Evolutionary conservation across 2,797 vertebrate genomes (phyloP).

Genomic region (Myotis findleyi): DNA sequence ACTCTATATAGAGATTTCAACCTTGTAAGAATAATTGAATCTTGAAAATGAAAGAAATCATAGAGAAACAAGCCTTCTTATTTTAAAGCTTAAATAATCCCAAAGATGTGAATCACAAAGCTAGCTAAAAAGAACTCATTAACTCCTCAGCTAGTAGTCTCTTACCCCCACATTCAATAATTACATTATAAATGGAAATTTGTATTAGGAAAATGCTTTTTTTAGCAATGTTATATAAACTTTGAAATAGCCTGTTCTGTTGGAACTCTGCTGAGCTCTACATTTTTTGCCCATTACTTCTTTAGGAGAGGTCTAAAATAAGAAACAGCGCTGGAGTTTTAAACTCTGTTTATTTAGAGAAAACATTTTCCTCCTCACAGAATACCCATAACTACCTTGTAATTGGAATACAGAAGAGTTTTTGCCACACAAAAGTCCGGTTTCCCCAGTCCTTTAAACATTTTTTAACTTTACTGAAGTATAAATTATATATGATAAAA

Average conservation of each 20-base stretch:
- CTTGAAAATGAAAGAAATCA: constrained; percentile 51
- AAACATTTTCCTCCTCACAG: constrained; percentile 62
- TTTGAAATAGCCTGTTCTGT: constrained; percentile 66
- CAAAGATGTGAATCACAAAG: constrained; percentile 45
- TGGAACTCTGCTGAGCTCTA: constrained; percentile 67
- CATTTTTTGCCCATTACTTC: constrained; percentile 75
- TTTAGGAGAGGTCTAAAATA: constrained; percentile 75
- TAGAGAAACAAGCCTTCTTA: constrained; percentile 22
- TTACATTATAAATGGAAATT: constrained; percentile 71
- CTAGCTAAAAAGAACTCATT: constrained; percentile 48
- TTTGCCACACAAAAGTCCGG: constrained; percentile 22
- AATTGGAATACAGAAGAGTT: constrained; percentile 41
- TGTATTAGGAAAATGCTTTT: constrained; percentile 63
- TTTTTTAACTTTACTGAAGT: neutral
- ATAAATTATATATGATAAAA: constrained; percentile 14
- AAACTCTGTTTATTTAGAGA: constrained; percentile 68
- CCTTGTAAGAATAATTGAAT: constrained; percentile 51
- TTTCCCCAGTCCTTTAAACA: neutral
- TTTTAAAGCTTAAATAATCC: constrained; percentile 56
- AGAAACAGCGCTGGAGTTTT: constrained; percentile 66
- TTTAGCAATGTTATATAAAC: constrained; percentile 69
- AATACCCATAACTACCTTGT: constrained; percentile 50
- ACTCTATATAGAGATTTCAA: constrained; percentile 37
- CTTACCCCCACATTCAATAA: constrained; percentile 50
- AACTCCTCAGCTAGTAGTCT: constrained; percentile 11